phyloP scores from a whole-genome alignment of 2,888 invertebrate species.

The Endotricha flammealis region DNA sequence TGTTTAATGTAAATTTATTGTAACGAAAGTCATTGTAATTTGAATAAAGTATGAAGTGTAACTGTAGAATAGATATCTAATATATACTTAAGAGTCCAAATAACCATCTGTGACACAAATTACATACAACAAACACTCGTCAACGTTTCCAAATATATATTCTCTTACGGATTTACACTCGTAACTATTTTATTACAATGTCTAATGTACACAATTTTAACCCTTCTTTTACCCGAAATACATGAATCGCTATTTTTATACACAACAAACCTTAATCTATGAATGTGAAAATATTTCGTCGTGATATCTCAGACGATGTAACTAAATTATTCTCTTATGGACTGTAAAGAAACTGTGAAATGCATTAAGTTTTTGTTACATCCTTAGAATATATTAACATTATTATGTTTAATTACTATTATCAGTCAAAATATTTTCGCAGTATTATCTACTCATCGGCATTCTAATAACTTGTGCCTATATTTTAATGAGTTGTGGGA shows the following conservation, averaged over 20 bases:
- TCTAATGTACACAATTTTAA: slow-evolving; percentile 69
- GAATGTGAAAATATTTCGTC: slow-evolving; percentile 75
- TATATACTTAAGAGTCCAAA: slow-evolving; percentile 57
- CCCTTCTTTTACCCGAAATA: slow-evolving; percentile 67
- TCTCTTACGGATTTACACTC: slow-evolving; percentile 69
- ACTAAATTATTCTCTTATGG: slow-evolving; percentile 65
- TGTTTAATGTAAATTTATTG: slow-evolving; percentile 52
- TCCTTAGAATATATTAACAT: slow-evolving; percentile 73
- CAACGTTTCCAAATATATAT: slow-evolving; percentile 75
- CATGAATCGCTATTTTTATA: slow-evolving; percentile 67
- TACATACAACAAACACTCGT: slow-evolving; percentile 70
- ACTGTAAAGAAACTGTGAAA: slow-evolving; percentile 77
- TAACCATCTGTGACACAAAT: slow-evolving; percentile 64
- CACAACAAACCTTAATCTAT: slow-evolving; percentile 74
- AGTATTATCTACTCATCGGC: slow-evolving; percentile 52
- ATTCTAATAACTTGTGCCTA: slow-evolving; percentile 27
- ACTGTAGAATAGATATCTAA: slow-evolving; percentile 56
- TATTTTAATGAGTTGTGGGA: slow-evolving; percentile 8
- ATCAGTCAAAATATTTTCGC: slow-evolving; percentile 76
- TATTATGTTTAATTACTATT: slow-evolving; percentile 65
- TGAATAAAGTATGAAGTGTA: slow-evolving; percentile 56
- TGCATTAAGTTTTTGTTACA: slow-evolving; percentile 75
- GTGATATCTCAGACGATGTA: slow-evolving; percentile 62
- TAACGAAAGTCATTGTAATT: slow-evolving; percentile 51
- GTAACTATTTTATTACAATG: slow-evolving; percentile 69